Conservation (phyloP, 2,888 invertebrate species). For the Ornithoptera priamus region DNA sequence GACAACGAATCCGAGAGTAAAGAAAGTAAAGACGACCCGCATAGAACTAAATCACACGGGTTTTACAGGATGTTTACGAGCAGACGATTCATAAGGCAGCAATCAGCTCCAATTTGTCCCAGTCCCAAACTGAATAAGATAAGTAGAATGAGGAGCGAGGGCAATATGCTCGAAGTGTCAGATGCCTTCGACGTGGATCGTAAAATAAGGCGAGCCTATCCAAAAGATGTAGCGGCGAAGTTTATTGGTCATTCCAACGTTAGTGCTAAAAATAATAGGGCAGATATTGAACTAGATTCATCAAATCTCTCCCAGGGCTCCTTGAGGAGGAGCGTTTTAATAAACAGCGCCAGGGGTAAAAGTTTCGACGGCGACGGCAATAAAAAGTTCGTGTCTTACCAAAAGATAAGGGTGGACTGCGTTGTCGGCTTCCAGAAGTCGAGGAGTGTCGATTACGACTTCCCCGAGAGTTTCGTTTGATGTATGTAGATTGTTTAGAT, state of each 20-base stretch:
- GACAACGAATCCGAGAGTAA: slow-evolving; percentile 54
- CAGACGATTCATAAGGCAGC: slow-evolving; percentile 64
- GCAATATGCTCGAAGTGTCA: slow-evolving; percentile 54
- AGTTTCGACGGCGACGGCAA: slow-evolving; percentile 59
- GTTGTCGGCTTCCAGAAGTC: slow-evolving; percentile 69
- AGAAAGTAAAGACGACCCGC: slow-evolving; percentile 51
- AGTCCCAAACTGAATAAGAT: slow-evolving; percentile 55
- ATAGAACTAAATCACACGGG: slow-evolving; percentile 46
- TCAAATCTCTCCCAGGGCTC: slow-evolving; percentile 58
- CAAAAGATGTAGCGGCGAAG: slow-evolving; percentile 44
- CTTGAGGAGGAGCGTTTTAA: slow-evolving; percentile 73
- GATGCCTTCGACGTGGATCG: slow-evolving; percentile 44
- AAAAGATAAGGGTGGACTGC: slow-evolving; percentile 67
- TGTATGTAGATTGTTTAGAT: slow-evolving; percentile 33
- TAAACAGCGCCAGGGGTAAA: slow-evolving; percentile 70
- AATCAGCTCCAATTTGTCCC: slow-evolving; percentile 65
- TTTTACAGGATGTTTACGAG: slow-evolving; percentile 63
- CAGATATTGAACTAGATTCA: slow-evolving; percentile 53
- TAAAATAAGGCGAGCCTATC: slow-evolving; percentile 33
- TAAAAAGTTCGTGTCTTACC: slow-evolving; percentile 59
- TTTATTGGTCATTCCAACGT: slow-evolving; percentile 66
- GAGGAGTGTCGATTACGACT: slow-evolving; percentile 64
- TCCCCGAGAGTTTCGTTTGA: slow-evolving; percentile 74
- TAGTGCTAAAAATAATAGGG: slow-evolving; percentile 50
- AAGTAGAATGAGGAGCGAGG: slow-evolving; percentile 67